Evolutionary conservation across 2,113 vertebrate species (phyloP).

Genomic region (Leucosticte australis): DNA sequence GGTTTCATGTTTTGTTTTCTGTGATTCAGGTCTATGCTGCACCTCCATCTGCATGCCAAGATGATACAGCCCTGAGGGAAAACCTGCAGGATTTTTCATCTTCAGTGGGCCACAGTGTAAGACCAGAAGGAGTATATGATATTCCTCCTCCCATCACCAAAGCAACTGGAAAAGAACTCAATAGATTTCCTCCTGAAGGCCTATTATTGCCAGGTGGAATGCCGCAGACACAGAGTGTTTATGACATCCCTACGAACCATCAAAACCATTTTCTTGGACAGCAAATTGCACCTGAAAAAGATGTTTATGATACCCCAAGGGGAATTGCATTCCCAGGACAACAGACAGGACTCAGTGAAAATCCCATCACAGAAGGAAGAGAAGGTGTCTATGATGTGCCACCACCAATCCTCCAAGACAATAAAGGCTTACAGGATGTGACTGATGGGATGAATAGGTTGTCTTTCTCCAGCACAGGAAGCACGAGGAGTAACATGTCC

Average conservation of each 20-base stretch:
- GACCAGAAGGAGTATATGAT: constrained; percentile 87
- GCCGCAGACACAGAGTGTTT: constrained; percentile 70
- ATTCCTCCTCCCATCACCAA: constrained; percentile 84
- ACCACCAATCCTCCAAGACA: constrained; percentile 72
- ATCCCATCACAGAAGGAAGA: constrained; percentile 51
- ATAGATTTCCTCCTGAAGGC: constrained; percentile 76
- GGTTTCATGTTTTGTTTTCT: neutral
- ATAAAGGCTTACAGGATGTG: constrained; percentile 75
- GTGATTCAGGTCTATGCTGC: constrained; percentile 81
- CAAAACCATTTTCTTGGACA: constrained; percentile 60
- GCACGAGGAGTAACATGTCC: constrained; percentile 94
- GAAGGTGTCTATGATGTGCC: constrained; percentile 89
- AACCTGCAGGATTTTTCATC: constrained; percentile 86
- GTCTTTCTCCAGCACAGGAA: constrained; percentile 94
- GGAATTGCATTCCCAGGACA: constrained; percentile 75
- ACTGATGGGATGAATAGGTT: constrained; percentile 90
- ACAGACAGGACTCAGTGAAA: constrained; percentile 57
- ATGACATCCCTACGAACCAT: constrained; percentile 77
- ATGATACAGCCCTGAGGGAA: constrained; percentile 74
- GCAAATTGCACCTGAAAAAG: constrained; percentile 68
- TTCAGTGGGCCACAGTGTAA: constrained; percentile 65
- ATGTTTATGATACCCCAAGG: constrained; percentile 89
- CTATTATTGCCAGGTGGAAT: constrained; percentile 45
- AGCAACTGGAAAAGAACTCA: constrained; percentile 63
- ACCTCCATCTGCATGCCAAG: constrained; percentile 72